Conservation (phyloP, 2,888 invertebrate species). For the Deilephila porcellus region DNA sequence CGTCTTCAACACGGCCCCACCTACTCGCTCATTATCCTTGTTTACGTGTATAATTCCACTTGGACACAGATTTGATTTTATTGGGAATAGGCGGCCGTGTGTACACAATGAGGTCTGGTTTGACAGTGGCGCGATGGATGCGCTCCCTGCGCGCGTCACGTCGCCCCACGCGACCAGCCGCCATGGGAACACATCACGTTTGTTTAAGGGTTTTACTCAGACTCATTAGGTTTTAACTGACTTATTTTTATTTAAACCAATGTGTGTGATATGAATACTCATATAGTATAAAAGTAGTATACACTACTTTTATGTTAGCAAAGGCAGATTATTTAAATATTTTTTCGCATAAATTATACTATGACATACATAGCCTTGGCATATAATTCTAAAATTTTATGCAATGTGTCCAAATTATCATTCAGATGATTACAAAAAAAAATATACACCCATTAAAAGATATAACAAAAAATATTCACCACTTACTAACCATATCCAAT, state of each 20-base stretch:
- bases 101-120: constrained; percentile 76
- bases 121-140: constrained; percentile 76
- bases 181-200: constrained; percentile 68
- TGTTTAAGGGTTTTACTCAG: constrained; percentile 32
- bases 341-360: no score
- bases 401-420: no score
- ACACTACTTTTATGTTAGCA: no score
- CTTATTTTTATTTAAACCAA: constrained; percentile 30
- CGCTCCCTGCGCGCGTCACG: constrained; percentile 79
- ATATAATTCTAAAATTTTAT: no score
- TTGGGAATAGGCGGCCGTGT: constrained; percentile 67
- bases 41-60: constrained; percentile 77
- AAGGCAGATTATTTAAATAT: no score
- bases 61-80: constrained; percentile 71
- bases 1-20: constrained; percentile 76
- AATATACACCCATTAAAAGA: background rate
- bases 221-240: constrained; percentile 5
- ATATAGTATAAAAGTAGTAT: no score
- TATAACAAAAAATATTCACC: background rate
- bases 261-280: no score
- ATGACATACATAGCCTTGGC: no score
- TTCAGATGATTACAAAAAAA: no score
- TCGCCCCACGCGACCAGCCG: constrained; percentile 77
- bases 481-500: background rate
- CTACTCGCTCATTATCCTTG: constrained; percentile 81